These are phyloP conservation scores for Gadus chalcogrammus DNA, from an alignment of 2,113 vertebrate species.

Conservation along the genomic window DNA sequence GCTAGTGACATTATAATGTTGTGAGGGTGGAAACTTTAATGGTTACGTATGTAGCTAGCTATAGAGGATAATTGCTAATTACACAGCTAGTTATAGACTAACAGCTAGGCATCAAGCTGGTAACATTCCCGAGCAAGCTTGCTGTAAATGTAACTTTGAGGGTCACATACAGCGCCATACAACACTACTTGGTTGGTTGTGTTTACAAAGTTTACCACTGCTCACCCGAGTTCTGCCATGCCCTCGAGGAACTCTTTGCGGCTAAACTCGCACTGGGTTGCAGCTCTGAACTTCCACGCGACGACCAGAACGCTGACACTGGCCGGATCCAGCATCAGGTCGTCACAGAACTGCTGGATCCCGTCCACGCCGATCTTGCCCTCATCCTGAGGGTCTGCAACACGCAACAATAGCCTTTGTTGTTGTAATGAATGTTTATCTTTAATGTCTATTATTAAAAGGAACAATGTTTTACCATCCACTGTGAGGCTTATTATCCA, in stretches of 20 bases:
- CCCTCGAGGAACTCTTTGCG: slow-evolving; percentile 94
- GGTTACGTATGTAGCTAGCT: too few relatives aligned
- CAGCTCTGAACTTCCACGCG: slow-evolving; percentile 94
- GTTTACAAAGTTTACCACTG: slow-evolving; percentile 2
- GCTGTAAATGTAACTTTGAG: too few relatives aligned
- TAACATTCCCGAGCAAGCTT: too few relatives aligned
- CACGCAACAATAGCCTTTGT: neutral
- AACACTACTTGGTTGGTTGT: too few relatives aligned
- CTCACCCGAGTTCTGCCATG: slow-evolving; percentile 92
- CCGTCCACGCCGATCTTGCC: slow-evolving; percentile 95
- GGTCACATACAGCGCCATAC: too few relatives aligned
- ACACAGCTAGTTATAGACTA: too few relatives aligned
- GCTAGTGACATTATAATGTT: too few relatives aligned
- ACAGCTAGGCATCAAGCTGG: too few relatives aligned
- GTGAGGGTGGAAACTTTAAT: too few relatives aligned
- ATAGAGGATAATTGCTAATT: too few relatives aligned
- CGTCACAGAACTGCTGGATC: slow-evolving; percentile 95
- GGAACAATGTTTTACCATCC: slow-evolving; percentile 1
- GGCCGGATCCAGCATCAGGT: slow-evolving; percentile 87
- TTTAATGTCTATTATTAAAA: too few relatives aligned
- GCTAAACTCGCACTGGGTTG: slow-evolving; percentile 97
- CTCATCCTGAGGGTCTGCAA: slow-evolving; percentile 91
- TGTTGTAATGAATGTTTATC: neutral
- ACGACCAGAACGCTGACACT: slow-evolving; percentile 91
- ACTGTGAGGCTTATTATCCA: too few relatives aligned